Conservation (phyloP, 1,140 invertebrate species). For the Drosophila albomicans region DNA sequence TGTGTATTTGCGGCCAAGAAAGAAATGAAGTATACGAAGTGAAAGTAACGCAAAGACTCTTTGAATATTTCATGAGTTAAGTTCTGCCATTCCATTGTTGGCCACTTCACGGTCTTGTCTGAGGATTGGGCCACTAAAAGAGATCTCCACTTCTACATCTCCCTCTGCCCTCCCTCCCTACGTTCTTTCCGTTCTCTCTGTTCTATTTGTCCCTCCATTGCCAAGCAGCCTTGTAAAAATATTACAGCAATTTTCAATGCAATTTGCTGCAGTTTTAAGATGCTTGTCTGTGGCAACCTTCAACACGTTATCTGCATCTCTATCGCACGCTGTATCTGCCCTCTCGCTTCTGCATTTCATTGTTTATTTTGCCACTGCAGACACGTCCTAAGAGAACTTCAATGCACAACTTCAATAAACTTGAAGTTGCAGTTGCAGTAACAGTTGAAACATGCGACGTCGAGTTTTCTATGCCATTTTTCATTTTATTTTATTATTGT, state of each 20-base stretch:
- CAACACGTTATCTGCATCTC: conserved; percentile 6
- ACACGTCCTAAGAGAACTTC: conserved; percentile 29
- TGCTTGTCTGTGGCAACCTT: conserved; percentile 17
- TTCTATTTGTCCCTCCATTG: too few relatives aligned
- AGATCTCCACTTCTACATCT: background rate
- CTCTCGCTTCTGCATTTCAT: conserved; percentile 29
- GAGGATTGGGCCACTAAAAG: conserved; percentile 2
- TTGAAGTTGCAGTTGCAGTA: conserved; percentile 8
- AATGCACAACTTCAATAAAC: conserved; percentile 22
- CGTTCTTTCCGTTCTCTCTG: too few relatives aligned
- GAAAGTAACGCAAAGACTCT: conserved; percentile 25
- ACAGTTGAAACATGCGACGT: conserved; percentile 4
- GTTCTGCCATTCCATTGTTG: conserved; percentile 15
- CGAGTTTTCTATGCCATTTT: conserved; percentile 14
- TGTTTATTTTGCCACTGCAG: conserved; percentile 40
- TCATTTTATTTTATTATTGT: conserved; percentile 11
- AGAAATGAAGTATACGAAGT: conserved; percentile 21
- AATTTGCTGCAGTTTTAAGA: conserved; percentile 41
- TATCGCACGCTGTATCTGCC: background rate
- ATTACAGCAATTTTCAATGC: conserved; percentile 42
- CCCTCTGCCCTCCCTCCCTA: background rate
- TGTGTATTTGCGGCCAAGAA: background rate
- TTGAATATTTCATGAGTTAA: conserved; percentile 42
- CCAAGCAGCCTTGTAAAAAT: conserved; percentile 20
- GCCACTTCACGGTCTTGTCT: background rate